phyloP scores from a whole-genome alignment of 2,888 invertebrate species.

The Brachyptera risi region DNA sequence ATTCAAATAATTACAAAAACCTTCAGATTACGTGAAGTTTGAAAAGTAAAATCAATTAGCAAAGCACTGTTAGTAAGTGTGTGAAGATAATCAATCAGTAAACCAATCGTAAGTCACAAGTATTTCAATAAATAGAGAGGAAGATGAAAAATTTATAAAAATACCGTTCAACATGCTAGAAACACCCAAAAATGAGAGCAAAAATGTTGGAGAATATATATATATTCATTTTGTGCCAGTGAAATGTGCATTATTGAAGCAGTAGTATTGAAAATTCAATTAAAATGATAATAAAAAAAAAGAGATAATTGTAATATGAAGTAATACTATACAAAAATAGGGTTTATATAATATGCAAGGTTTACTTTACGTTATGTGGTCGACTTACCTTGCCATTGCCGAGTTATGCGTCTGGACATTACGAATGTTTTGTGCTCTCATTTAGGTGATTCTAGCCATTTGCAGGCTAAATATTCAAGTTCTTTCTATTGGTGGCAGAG shows the following conservation, averaged over 20 bases:
- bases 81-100: not conserved
- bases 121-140: not conserved
- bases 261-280: not conserved
- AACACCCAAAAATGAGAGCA: constrained; percentile 18
- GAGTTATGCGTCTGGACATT: constrained; percentile 1
- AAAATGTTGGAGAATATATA: not conserved
- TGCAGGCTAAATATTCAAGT: not conserved
- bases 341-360: not conserved
- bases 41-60: too few relatives aligned
- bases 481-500: too few relatives aligned
- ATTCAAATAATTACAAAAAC: too few relatives aligned
- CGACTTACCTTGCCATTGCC: constrained; percentile 1
- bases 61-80: too few relatives aligned
- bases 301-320: not conserved
- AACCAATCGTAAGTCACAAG: not conserved
- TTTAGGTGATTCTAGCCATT: constrained; percentile 1
- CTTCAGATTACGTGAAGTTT: too few relatives aligned
- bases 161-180: constrained; percentile 10
- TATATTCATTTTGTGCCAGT: not conserved
- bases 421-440: constrained; percentile 3
- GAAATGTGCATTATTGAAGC: not conserved
- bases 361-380: not conserved
- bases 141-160: not conserved
- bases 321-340: constrained; percentile 5
- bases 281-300: not conserved